Evolutionary conservation across 2,113 vertebrate species (phyloP), one percentile per base, ranked within the genome.

Genomic region (Dicaeum eximium): DNA sequence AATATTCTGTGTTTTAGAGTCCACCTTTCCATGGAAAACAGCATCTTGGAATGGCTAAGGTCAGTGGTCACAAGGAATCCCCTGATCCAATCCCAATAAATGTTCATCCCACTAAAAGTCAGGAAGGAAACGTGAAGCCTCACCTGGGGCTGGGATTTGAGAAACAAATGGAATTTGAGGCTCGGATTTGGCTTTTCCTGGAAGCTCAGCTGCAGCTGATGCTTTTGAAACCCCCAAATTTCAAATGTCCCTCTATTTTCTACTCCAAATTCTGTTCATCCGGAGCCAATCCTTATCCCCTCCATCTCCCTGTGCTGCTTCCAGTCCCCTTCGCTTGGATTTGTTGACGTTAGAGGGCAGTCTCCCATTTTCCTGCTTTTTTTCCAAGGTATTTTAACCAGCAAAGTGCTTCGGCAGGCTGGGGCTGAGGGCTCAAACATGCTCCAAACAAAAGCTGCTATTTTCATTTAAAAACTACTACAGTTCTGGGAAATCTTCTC

Each of bases 311-410:
- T 33, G 62, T 0, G 2, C 38, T 38, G 40, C 19, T 50, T 44
- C 28, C 67, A 13, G 54, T 1, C 33, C 44, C 28, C 9, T 89
- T 28, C 9, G 3, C 31, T 13, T 11, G 83, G 44, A 25, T 91
- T 13, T 54, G 53, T 2, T 67, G 92, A 71, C 86, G 3, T 95
- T 96, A 92, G 90, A 92, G 90, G 88, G 73, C 88, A 96, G 7
- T 64, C 66, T 95, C 92, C 93, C 82, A 40, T 96, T 90, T 79
- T 24, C 13, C 37, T 86, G 62, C 58, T 24, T 53, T 57, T 14
- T 17, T 21, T 4, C 66, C 35, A 21, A 35, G 1, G 0, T 9
- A 6, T 88, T 95, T 90, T 51, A 18, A 37, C 13, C 6, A 22
- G 31, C 69, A 11, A 28, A 9, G 61, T 5, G 54, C 74, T 84